A percentile compares a stretch with the other conserved stretches of the same genome.
These are phyloP conservation scores for Macrobrachium nipponense DNA, from an alignment of 1,140 invertebrate genomes.

Conservation along the genomic window DNA sequence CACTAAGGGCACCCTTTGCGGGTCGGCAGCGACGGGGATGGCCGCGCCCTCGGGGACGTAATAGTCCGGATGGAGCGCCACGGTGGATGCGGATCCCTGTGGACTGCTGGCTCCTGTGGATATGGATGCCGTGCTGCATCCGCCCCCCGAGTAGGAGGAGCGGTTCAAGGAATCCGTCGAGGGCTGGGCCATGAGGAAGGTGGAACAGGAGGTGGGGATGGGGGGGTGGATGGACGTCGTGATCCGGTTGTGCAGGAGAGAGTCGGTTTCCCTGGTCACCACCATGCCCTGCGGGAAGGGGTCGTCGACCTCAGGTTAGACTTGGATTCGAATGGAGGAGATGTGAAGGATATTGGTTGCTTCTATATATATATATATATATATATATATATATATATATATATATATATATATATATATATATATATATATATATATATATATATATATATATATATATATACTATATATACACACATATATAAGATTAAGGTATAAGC, in stretches of 20 bases:
- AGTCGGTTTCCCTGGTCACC: constrained; percentile 1
- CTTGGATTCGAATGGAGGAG: neutral
- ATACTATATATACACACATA: too few relatives aligned
- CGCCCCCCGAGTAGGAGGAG: neutral
- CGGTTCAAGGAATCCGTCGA: constrained; percentile 2
- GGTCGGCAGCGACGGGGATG: neutral
- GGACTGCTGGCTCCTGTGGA: constrained; percentile 3
- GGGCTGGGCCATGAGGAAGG: neutral
- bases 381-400: neutral
- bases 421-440: too few relatives aligned
- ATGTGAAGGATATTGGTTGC: neutral
- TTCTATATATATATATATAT: neutral
- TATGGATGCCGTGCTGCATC: neutral
- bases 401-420: too few relatives aligned
- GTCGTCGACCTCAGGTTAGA: too few relatives aligned
- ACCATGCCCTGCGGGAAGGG: neutral
- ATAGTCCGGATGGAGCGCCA: constrained; percentile 20
- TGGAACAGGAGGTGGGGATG: neutral
- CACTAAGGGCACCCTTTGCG: neutral
- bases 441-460: too few relatives aligned
- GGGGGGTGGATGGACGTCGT: neutral
- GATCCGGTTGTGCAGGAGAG: neutral
- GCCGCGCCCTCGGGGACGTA: neutral
- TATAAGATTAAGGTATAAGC: too few relatives aligned
- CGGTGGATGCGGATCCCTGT: constrained; percentile 3